phyloP scores from a whole-genome alignment of 2,113 vertebrate species.

The Oryctolagus cuniculus region mOryCun1.1 NC_091440.1:26785501-26786000 shows the following conservation, averaged over 20 bases:
- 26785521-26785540: neutral
- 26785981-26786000: neutral
- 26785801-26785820: neutral
- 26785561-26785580: neutral
- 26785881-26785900: too few relatives aligned
- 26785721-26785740: neutral
- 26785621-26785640: neutral
- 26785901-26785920: too few relatives aligned
- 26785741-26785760: neutral
- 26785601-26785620: neutral
- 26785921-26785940: too few relatives aligned
- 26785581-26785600: neutral
- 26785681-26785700: conserved; percentile 23
- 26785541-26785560: neutral
- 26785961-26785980: too few relatives aligned
- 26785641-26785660: neutral
- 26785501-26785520: neutral
- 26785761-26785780: neutral
- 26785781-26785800: neutral
- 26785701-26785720: neutral
- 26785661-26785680: neutral
- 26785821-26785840: neutral
- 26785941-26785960: too few relatives aligned
- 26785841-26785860: too few relatives aligned
- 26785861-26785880: too few relatives aligned